Conservation (phyloP, 1,140 invertebrate genomes). For the Eciton burchellii region DNA sequence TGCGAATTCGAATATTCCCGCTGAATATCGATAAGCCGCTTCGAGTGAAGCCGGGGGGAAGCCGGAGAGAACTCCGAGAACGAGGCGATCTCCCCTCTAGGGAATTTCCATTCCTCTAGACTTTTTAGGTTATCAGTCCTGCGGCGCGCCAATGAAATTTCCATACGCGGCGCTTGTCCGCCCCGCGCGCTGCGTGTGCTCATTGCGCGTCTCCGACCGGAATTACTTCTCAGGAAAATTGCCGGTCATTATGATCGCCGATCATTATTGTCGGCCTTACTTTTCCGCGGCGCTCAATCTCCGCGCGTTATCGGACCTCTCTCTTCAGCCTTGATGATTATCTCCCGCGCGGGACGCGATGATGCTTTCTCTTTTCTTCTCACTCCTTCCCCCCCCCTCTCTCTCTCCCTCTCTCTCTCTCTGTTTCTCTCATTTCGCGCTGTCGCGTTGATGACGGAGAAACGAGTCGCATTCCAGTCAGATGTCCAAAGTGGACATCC, state of each 20-base stretch:
- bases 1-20: too few relatives aligned
- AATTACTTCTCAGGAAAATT: constrained; percentile 73
- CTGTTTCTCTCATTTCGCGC: background rate
- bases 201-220: constrained; percentile 22
- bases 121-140: background rate
- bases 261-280: constrained; percentile 73
- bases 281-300: constrained; percentile 43
- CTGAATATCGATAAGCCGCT: too few relatives aligned
- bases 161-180: background rate
- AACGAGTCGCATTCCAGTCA: constrained; percentile 20
- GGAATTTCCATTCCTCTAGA: too few relatives aligned
- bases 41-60: too few relatives aligned
- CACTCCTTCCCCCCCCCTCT: background rate
- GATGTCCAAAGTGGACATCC: background rate
- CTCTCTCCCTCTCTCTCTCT: background rate
- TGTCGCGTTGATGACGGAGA: background rate
- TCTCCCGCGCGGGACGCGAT: constrained; percentile 27
- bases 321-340: constrained; percentile 68
- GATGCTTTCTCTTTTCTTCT: background rate
- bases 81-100: too few relatives aligned
- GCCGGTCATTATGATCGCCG: constrained; percentile 68
- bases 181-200: background rate
- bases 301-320: constrained; percentile 56
- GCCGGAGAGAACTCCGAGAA: too few relatives aligned
- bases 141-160: constrained; percentile 37